phyloP scores from a whole-genome alignment of 2,113 vertebrate species.

The Holacanthus passer region DNA sequence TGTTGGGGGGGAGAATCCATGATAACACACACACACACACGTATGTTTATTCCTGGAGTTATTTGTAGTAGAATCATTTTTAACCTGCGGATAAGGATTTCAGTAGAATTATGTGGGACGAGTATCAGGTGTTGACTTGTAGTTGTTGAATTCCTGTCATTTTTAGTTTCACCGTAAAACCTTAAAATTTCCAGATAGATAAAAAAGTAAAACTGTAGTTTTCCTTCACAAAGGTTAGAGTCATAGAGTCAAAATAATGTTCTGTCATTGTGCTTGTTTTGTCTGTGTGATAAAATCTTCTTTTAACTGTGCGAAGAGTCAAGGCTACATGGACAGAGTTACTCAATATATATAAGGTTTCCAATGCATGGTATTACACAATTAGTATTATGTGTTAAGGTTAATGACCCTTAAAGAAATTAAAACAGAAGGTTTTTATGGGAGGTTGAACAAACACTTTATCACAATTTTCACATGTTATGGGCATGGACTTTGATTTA shows the following conservation, averaged over 20 bases:
- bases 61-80: not conserved
- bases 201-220: not conserved
- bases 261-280: not conserved
- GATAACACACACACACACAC: conserved; percentile 5
- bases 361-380: no score
- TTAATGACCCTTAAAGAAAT: no score
- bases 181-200: not conserved
- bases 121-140: not conserved
- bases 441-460: no score
- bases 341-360: not conserved
- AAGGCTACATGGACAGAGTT: not conserved
- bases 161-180: not conserved
- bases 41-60: conserved; percentile 41
- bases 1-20: conserved; percentile 14
- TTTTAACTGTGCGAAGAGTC: conserved; percentile 5
- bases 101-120: not conserved
- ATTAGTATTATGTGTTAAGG: no score
- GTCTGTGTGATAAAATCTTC: not conserved
- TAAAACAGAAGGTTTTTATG: no score
- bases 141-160: no score
- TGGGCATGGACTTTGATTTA: no score
- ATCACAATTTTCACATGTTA: no score
- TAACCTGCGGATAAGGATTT: not conserved
- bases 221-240: not conserved
- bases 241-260: conserved; percentile 16